phyloP scores from a whole-genome alignment of 2,113 vertebrate species.

The Sinocyclocheilus maitianheensis region DNA sequence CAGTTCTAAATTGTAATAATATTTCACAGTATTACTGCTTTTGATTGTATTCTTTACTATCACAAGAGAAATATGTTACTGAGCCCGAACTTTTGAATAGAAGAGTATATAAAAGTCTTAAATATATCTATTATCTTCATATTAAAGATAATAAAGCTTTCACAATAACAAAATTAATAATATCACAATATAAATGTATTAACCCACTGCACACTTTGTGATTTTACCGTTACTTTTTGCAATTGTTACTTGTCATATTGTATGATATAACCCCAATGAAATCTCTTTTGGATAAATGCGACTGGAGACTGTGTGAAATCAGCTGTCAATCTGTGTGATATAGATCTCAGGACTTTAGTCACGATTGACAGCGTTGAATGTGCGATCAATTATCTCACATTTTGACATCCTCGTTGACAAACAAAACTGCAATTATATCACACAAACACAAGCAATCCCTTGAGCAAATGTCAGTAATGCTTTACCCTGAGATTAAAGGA shows the following conservation, averaged over 20 bases:
- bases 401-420: slow-evolving; percentile 6
- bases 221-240: not conserved
- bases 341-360: not conserved
- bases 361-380: not conserved
- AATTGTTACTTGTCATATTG: too few species aligned
- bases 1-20: too few species aligned
- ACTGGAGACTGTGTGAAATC: not conserved
- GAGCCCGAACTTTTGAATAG: not conserved
- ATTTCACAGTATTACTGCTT: too few species aligned
- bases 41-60: not conserved
- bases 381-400: not conserved
- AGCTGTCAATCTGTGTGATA: not conserved
- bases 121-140: not conserved
- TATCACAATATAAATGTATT: not conserved
- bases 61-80: not conserved
- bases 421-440: not conserved
- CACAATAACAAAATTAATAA: not conserved
- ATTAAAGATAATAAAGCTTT: not conserved
- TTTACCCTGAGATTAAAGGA: not conserved
- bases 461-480: not conserved
- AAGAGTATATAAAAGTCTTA: not conserved
- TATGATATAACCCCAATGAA: not conserved
- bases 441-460: not conserved
- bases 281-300: not conserved
- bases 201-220: not conserved